Conservation (phyloP, 2,797 vertebrate genomes). For the Coregonus suidteri region DNA sequence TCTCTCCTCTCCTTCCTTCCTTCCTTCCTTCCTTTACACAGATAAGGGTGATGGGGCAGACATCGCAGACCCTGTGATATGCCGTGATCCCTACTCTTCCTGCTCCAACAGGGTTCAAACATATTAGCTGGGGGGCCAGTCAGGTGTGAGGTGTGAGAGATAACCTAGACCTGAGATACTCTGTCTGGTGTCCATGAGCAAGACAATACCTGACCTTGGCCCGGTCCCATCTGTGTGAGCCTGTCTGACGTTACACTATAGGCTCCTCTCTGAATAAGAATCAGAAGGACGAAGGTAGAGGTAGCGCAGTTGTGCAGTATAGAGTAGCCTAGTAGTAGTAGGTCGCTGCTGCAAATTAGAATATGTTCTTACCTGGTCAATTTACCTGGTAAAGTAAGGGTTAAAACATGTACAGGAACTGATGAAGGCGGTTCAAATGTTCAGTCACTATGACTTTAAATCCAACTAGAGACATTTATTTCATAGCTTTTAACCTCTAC, state of each 20-base stretch:
- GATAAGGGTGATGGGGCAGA: constrained; percentile 1
- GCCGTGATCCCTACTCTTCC: no score
- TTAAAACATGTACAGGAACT: no score
- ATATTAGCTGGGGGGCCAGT: constrained; percentile 9
- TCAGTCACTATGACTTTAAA: no score
- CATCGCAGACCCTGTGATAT: not conserved
- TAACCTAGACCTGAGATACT: not conserved
- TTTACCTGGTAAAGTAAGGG: no score
- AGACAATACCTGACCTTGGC: constrained; percentile 15
- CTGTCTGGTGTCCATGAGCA: constrained; percentile 4
- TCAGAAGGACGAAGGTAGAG: not conserved
- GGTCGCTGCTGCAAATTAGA: no score
- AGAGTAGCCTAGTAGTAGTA: no score
- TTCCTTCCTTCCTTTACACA: not conserved
- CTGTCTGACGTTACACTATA: not conserved
- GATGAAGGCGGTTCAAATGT: no score
- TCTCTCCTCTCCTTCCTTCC: no score
- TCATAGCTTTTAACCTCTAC: no score
- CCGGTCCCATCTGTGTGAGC: constrained; percentile 1
- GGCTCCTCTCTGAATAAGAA: not conserved
- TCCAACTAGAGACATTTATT: no score
- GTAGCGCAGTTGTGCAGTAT: not conserved
- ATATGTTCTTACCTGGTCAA: no score
- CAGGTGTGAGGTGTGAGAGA: constrained; percentile 9
- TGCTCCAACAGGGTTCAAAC: constrained; percentile 11